Base-by-base conservation (phyloP, 1,140 invertebrate genomes). In the Pseudobourletiella spinata region DNA sequence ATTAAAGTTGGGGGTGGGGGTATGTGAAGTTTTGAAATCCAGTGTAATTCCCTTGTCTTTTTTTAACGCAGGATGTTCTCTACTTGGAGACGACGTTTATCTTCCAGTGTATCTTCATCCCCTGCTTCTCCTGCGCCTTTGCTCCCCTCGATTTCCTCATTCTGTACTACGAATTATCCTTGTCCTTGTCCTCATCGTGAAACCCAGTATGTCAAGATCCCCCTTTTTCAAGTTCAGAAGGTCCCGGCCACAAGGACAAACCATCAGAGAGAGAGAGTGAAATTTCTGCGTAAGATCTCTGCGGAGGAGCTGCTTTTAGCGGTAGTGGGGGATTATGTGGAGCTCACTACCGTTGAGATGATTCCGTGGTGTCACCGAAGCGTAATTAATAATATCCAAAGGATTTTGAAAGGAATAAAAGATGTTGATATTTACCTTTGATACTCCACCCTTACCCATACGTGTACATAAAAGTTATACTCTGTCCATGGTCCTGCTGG, bases 31-130 rank as follows among this genome's bases (percentile, higher is more conserved):
- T n/a, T n/a, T n/a, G n/a, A n/a, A n/a, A n/a, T n/a, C n/a, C n/a
- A n/a, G n/a, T n/a, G n/a, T n/a, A n/a, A n/a, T n/a, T n/a, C n/a
- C n/a, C n/a, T 39, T 11, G 18, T 48, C 22, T 22, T 22, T 18
- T 6, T 24, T 51, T 51, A 26, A 6, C 25, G 28, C 48, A 51
- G 48, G 48, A 51, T 26, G 24, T 51, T 51, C 24, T 51, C 14
- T 51, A 51, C 25, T 26, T 51, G 24, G 48, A 51, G 48, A 18
- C 48, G 20, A 51, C 48, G 24, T 51, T 51, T 26, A 51, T 51
- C 48, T 51, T 51, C 25, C 48, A 51, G n/a, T 51, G 48, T 51
- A 51, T 51, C 48, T 51, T 51, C 48, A 51, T 51, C 48, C 48
- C 48, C 8, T 51, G 48, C n/a, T 51, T 51, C 24, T 51, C 48